phyloP scores from a whole-genome alignment of 1,140 invertebrate species.

The Anastrepha ludens region DNA sequence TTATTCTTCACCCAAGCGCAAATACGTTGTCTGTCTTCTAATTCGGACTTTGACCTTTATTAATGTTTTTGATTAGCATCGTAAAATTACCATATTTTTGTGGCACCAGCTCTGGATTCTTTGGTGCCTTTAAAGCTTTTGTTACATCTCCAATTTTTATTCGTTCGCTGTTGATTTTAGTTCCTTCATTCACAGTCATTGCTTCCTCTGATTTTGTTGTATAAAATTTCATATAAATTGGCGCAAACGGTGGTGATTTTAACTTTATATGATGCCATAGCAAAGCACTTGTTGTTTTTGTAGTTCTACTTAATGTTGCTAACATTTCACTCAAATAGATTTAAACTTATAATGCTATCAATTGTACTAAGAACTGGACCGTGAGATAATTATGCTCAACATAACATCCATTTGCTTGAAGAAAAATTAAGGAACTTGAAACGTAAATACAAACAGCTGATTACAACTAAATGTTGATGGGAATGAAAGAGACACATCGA shows the following conservation, averaged over 20 bases:
- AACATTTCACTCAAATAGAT: slow-evolving; percentile 25
- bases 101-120: slow-evolving; percentile 87
- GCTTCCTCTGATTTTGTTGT: slow-evolving; percentile 43
- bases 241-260: slow-evolving; percentile 23
- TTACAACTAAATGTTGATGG: neutral
- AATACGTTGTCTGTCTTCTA: no score
- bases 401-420: neutral
- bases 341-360: neutral
- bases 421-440: slow-evolving; percentile 29
- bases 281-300: slow-evolving; percentile 33
- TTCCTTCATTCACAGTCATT: neutral
- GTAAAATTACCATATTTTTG: slow-evolving; percentile 83
- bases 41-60: slow-evolving; percentile 60
- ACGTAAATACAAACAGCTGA: slow-evolving; percentile 37
- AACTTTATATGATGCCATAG: neutral
- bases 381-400: neutral
- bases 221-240: slow-evolving; percentile 54
- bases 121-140: slow-evolving; percentile 79
- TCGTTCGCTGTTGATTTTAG: slow-evolving; percentile 63
- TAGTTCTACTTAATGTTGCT: slow-evolving; percentile 35
- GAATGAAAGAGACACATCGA: neutral
- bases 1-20: no score
- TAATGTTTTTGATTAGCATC: neutral
- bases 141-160: slow-evolving; percentile 86
- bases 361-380: neutral